Base-by-base conservation (phyloP, 2,797 vertebrate genomes). In the Syngnathus rostellatus region DNA sequence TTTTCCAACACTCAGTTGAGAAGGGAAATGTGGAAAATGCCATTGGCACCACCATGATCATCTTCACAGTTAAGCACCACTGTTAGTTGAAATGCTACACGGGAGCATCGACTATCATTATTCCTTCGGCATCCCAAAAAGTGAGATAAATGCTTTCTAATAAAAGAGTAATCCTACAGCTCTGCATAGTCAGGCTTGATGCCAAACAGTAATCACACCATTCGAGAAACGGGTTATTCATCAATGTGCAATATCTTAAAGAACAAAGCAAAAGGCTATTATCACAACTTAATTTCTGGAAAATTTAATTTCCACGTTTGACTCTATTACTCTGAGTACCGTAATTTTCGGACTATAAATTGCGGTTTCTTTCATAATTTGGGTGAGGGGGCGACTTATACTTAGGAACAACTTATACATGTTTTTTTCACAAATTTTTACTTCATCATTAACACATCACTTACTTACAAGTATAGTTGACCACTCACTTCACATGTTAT, bases 71-170 rank as follows among this genome's bases (percentile, higher is more conserved):
- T 86, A 88, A 89, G 77, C 72, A 78, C 66, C 71, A 82, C 78
- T 87, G 84, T 89, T 31, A 14, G 14, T 37, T 86, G 78, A 85
- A 83, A 85, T 82, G 82, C 73, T 77, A 85, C 68, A 76, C n/a
- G 2, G 83, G 74, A 71, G 74, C 68, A 76, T 67, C 74, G 55
- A 74, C 70, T 78, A 83, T 88, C 81, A 84, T 85, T 88, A 87
- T 87, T 88, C 85, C 75, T 75, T 68, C 81, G 76, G 75, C 81
- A 71, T 77, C 65, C 61, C 69, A 60, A 11, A 75, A 81, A 84
- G 86, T 80, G 83, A 87, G 85, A 89, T 87, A 81, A 80, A 87
- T 89, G 82, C 83, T 85, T 85, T 88, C 78, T 86, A 87, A 89
- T 89, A 89, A 91, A 88, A 84, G 68, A 73, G 67, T 14, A 16